phyloP scores from a whole-genome alignment of 2,888 invertebrate genomes.

The Oscheius sp. region DNA sequence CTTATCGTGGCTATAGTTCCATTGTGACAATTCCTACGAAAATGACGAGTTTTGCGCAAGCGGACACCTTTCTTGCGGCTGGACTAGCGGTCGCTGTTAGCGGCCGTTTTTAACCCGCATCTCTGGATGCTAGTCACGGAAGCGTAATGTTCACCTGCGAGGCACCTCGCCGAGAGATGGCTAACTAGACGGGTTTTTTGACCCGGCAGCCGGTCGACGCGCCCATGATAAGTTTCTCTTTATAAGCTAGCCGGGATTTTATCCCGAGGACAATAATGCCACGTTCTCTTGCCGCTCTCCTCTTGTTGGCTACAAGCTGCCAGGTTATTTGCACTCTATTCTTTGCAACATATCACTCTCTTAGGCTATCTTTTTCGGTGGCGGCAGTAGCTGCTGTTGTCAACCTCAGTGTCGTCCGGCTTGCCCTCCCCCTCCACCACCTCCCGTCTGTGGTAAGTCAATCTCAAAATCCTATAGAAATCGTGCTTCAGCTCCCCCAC shows the following conservation, averaged over 20 bases:
- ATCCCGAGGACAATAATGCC: constrained; percentile 33
- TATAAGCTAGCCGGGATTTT: constrained; percentile 37
- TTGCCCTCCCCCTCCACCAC: constrained; percentile 33
- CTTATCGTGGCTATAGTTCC: constrained; percentile 9
- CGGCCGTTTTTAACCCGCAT: constrained; percentile 28
- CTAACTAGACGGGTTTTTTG: constrained; percentile 34
- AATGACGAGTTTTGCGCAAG: constrained; percentile 6
- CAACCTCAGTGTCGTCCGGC: constrained; percentile 10
- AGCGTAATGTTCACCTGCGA: constrained; percentile 36
- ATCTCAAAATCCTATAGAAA: constrained; percentile 31
- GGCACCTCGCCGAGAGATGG: constrained; percentile 28
- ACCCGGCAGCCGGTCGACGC: constrained; percentile 37
- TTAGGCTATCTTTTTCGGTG: constrained; percentile 28
- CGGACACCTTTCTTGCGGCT: constrained; percentile 5
- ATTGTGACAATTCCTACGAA: neutral
- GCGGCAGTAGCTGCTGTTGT: constrained; percentile 24
- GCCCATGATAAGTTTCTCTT: constrained; percentile 36
- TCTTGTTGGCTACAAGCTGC: constrained; percentile 6
- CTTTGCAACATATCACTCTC: neutral
- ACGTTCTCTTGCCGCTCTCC: constrained; percentile 18
- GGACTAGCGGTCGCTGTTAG: constrained; percentile 22
- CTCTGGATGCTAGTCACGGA: constrained; percentile 29
- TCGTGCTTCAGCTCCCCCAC: constrained; percentile 48
- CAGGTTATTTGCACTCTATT: constrained; percentile 7
- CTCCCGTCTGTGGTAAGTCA: constrained; percentile 36